Conservation (phyloP, 2,113 vertebrate genomes). For the Bettongia penicillata region DNA sequence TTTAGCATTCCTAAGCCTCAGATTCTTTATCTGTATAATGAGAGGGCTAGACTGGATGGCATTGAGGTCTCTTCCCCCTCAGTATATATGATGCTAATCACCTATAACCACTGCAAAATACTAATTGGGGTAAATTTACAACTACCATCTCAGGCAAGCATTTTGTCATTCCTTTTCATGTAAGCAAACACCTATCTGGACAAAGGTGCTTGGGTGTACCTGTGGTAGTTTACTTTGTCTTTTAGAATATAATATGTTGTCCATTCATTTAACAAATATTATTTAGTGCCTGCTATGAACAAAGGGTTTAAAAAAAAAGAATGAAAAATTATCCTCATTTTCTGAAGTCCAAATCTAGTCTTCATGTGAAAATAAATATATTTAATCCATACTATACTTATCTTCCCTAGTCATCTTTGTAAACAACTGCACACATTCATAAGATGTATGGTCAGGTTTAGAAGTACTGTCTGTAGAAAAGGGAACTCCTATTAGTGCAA, state of each 20-base stretch:
- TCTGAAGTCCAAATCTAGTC: neutral
- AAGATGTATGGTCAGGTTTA: neutral
- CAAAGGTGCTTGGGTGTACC: neutral
- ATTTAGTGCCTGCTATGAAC: neutral
- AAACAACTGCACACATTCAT: neutral
- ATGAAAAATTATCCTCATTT: neutral
- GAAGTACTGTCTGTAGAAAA: conserved; percentile 19
- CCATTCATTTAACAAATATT: neutral
- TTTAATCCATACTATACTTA: neutral
- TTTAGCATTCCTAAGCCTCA: neutral
- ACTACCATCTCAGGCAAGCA: neutral
- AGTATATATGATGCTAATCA: neutral
- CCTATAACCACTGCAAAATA: neutral
- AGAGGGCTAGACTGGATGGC: neutral
- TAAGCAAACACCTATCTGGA: neutral
- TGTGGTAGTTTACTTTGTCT: neutral
- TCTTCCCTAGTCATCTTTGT: neutral
- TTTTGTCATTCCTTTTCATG: neutral
- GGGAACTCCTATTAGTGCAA: neutral
- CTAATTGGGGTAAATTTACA: neutral
- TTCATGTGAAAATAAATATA: neutral
- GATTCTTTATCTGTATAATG: neutral
- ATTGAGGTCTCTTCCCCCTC: neutral
- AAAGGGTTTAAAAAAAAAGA: neutral
- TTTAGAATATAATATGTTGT: neutral